Evolutionary conservation across 2,888 invertebrate genomes (phyloP).

Genomic region (Clunio marinus): DNA sequence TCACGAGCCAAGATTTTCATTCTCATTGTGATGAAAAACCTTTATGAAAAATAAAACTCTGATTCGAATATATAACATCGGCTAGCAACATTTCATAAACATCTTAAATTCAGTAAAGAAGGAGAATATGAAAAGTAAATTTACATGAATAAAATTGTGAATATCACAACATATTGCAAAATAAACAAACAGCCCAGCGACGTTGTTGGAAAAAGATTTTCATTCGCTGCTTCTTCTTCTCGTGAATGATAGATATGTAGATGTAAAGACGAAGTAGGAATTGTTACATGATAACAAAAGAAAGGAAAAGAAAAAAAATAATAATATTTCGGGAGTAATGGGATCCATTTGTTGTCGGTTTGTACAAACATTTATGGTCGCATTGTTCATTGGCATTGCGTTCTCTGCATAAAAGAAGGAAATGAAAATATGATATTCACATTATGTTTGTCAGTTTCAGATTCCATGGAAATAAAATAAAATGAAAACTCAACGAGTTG

Average conservation of each 20-base stretch:
- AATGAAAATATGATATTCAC: neutral
- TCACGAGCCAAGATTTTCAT: neutral
- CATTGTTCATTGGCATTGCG: neutral
- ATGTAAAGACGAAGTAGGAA: too few species aligned
- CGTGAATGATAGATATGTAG: too few species aligned
- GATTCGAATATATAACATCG: too few species aligned
- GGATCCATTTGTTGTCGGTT: neutral
- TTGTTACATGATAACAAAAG: too few species aligned
- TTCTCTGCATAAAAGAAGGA: neutral
- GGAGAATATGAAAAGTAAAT: neutral
- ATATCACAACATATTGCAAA: slow-evolving; percentile 12
- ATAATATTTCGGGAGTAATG: neutral
- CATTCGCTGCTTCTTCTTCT: too few species aligned
- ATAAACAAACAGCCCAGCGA: slow-evolving; percentile 13
- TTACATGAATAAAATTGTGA: neutral
- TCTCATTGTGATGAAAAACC: neutral
- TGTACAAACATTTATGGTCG: neutral
- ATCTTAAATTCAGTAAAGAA: neutral
- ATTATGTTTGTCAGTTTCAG: neutral
- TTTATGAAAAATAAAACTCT: too few species aligned
- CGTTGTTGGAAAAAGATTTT: neutral
- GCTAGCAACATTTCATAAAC: slow-evolving; percentile 2
- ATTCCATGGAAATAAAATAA: too few species aligned
- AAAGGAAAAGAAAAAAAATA: too few species aligned
- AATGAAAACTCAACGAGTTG: too few species aligned